Conservation (phyloP, 30 jellyfish, hydroid and myxozoan genomes). For the Nemopilema nomurai region DNA sequence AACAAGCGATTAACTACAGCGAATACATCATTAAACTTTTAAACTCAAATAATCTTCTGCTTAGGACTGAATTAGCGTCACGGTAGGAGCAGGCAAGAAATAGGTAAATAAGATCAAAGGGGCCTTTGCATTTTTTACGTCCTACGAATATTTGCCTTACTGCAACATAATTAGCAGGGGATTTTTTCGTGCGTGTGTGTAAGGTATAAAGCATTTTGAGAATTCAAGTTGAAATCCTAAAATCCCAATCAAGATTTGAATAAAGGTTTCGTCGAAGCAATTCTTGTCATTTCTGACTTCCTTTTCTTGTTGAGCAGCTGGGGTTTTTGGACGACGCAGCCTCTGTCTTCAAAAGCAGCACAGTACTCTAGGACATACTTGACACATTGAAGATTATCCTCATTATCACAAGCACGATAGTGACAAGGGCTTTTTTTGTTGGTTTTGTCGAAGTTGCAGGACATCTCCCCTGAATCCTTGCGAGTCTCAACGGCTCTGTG, state of each 20-base stretch:
- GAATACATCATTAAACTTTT: no score
- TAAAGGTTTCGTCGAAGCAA: constrained; percentile 26
- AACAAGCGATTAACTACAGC: no score
- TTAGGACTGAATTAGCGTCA: no score
- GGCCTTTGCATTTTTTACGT: no score
- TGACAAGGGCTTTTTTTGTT: constrained; percentile 68
- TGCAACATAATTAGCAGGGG: no score
- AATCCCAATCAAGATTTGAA: constrained; percentile 6
- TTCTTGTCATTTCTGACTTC: constrained; percentile 35
- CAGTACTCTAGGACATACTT: constrained; percentile 79
- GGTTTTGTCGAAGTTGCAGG: constrained; percentile 38
- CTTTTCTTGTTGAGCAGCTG: constrained; percentile 64
- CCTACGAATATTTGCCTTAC: no score
- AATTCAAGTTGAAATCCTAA: no score
- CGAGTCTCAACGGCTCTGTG: background rate
- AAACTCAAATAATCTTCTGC: no score
- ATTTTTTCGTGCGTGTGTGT: no score
- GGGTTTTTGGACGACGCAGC: constrained; percentile 80
- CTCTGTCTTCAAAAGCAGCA: constrained; percentile 73
- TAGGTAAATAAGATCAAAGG: no score
- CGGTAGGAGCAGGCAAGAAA: no score
- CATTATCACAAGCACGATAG: constrained; percentile 13
- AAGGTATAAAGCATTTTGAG: no score
- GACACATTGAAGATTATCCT: constrained; percentile 40
- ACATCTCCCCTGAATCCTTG: constrained; percentile 17